Percentiles rank a stretch among this genome's conserved stretches.
Conservation (phyloP, 2,113 vertebrate species). For the Phoxinus phoxinus region DNA sequence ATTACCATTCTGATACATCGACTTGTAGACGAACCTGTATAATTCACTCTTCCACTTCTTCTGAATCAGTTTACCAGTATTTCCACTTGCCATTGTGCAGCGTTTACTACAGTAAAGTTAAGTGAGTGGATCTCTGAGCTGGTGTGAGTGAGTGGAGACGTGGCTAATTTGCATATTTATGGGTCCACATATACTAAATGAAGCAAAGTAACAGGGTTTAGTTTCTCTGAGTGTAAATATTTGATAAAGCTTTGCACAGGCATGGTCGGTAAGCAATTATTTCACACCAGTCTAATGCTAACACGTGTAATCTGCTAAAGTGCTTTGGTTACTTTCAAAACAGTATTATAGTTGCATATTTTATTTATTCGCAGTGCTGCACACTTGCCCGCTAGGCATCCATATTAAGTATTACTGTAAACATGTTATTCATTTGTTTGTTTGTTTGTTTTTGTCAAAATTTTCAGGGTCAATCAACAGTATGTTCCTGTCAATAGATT, state of each 20-base stretch:
- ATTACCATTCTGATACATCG: too few relatives aligned
- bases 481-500: neutral
- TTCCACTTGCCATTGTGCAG: too few relatives aligned
- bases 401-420: conserved; percentile 6
- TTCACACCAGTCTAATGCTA: conserved; percentile 24
- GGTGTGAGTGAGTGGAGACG: too few relatives aligned
- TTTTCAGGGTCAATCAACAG: neutral
- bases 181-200: too few relatives aligned
- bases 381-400: conserved; percentile 31
- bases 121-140: too few relatives aligned
- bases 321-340: conserved; percentile 37
- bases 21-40: too few relatives aligned
- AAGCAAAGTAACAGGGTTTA: neutral
- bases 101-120: too few relatives aligned
- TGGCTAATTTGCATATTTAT: too few relatives aligned
- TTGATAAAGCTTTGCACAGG: conserved; percentile 5
- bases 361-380: conserved; percentile 56
- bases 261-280: neutral
- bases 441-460: neutral
- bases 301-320: conserved; percentile 32
- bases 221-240: conserved; percentile 1
- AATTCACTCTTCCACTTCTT: too few relatives aligned
- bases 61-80: too few relatives aligned
- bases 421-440: conserved; percentile 17
- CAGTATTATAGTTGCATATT: conserved; percentile 33